Percentiles rank a stretch among this genome's conserved stretches.
Evolutionary conservation across 2,888 invertebrate species (phyloP).

Genomic region (Ariolimax columbianus): DNA sequence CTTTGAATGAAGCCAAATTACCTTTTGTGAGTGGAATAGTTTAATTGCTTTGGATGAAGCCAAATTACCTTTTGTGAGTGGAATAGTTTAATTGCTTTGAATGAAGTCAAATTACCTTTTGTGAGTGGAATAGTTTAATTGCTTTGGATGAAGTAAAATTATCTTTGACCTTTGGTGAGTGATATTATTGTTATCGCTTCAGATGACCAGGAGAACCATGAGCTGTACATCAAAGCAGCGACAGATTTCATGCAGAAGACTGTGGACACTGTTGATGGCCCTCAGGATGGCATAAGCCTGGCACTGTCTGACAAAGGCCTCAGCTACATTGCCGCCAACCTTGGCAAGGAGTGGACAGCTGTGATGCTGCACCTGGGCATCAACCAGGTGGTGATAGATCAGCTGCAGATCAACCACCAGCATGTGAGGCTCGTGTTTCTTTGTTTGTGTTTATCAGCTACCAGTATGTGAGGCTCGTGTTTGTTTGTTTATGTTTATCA

Average conservation of each 20-base stretch:
- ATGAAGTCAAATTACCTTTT: too few species aligned
- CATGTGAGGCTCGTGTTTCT: conserved; percentile 16
- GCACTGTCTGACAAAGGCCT: conserved; percentile 65
- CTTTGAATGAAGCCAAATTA: too few species aligned
- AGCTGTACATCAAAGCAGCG: conserved; percentile 65
- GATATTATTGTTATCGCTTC: background rate
- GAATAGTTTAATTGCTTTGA: too few species aligned
- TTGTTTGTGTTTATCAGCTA: too few species aligned
- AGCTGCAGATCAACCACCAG: conserved; percentile 75
- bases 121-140: too few species aligned
- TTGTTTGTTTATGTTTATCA: too few species aligned
- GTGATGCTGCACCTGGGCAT: conserved; percentile 76
- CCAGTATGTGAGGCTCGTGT: too few species aligned
- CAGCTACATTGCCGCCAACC: conserved; percentile 62
- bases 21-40: too few species aligned
- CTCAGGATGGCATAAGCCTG: background rate
- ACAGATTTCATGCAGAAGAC: conserved; percentile 63
- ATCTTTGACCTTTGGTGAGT: too few species aligned
- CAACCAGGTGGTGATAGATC: conserved; percentile 78
- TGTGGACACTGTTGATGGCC: conserved; percentile 51
- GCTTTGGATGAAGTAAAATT: too few species aligned
- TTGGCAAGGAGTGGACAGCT: conserved; percentile 78
- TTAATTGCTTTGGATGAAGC: too few species aligned
- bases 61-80: too few species aligned
- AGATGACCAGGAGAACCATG: conserved; percentile 62